Conservation (phyloP, 2,113 vertebrate species). For the Sapayoa aenigma region DNA sequence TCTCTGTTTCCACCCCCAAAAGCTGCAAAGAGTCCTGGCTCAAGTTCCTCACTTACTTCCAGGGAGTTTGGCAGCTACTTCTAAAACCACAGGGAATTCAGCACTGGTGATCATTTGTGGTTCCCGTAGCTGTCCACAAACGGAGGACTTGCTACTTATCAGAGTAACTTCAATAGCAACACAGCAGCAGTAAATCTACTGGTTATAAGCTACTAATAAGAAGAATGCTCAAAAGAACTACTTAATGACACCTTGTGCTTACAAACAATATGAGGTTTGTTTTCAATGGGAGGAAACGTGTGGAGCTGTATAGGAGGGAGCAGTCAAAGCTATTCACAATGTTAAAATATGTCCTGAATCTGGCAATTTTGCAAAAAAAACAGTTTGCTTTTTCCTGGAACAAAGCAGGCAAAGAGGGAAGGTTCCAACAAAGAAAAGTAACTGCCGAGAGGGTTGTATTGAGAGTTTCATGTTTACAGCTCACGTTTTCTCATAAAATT, state of each 20-base stretch:
- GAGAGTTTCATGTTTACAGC: not conserved
- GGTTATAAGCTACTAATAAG: not conserved
- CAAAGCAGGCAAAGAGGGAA: not conserved
- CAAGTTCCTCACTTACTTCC: not conserved
- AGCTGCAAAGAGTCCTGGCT: not conserved
- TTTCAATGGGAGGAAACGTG: not conserved
- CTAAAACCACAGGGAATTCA: not conserved
- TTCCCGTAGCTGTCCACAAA: not conserved
- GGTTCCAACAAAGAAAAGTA: not conserved
- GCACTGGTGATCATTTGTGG: not conserved
- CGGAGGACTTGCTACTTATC: not conserved
- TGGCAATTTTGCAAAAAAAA: not conserved
- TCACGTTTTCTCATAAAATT: not conserved
- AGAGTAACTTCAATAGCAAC: not conserved
- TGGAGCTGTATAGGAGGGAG: not conserved
- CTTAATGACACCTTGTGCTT: not conserved
- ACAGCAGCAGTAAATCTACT: not conserved
- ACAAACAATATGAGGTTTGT: not conserved
- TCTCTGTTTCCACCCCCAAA: not conserved
- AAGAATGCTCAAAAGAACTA: not conserved
- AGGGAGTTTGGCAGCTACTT: not conserved
- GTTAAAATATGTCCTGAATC: not conserved
- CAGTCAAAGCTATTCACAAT: not conserved
- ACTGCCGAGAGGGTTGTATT: not conserved
- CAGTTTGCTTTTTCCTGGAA: not conserved